Percentiles rank a stretch among this genome's conserved stretches.
phyloP scores from a whole-genome alignment of 1,140 invertebrate genomes.

The Lepidotrigona ventralis region DNA sequence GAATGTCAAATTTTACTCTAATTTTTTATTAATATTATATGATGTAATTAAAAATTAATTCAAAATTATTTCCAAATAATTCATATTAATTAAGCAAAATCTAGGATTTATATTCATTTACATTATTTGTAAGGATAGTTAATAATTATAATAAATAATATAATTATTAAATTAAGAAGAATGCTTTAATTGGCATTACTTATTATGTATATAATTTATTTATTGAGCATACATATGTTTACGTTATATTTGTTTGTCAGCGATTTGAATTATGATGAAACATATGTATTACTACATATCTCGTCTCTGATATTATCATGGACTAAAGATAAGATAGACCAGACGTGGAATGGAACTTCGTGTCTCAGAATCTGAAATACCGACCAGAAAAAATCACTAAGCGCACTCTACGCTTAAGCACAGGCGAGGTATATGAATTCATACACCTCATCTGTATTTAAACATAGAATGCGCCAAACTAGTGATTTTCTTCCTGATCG shows the following conservation, averaged over 20 bases:
- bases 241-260: background rate
- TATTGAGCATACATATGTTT: background rate
- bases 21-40: background rate
- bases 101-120: background rate
- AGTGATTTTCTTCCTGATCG: no score
- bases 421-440: no score
- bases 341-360: no score
- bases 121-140: background rate
- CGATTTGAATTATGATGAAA: slow-evolving; percentile 31
- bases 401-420: no score
- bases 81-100: background rate
- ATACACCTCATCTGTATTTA: no score
- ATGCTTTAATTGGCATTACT: background rate
- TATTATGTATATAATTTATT: background rate
- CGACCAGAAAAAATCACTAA: no score
- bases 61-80: background rate
- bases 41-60: background rate
- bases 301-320: no score
- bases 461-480: no score
- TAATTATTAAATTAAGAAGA: background rate
- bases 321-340: no score
- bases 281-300: background rate
- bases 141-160: background rate
- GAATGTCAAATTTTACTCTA: background rate
- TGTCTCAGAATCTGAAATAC: no score